These are phyloP conservation scores for Pyxicephalus adspersus DNA, from an alignment of 2,113 vertebrate species.

Conservation along the genomic window DNA sequence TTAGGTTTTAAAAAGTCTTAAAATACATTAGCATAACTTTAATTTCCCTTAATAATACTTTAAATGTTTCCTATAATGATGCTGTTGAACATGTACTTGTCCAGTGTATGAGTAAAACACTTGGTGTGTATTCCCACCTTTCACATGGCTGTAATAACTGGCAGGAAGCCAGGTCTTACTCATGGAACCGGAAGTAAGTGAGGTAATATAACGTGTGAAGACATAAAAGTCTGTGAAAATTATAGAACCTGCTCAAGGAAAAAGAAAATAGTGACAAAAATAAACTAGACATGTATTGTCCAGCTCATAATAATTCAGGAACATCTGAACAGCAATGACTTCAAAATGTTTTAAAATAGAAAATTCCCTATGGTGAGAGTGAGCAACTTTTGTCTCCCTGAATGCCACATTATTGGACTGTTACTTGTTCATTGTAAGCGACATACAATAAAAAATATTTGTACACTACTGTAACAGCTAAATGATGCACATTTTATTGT, in stretches of 20 bases:
- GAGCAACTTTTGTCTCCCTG: not conserved
- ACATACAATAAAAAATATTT: too few relatives aligned
- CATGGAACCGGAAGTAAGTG: not conserved
- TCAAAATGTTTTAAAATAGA: conserved; percentile 30
- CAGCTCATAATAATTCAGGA: not conserved
- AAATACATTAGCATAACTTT: too few relatives aligned
- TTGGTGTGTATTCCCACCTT: not conserved
- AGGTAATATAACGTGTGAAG: conserved; percentile 1
- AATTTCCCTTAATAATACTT: too few relatives aligned
- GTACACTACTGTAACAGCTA: too few relatives aligned
- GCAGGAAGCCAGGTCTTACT: conserved; percentile 4
- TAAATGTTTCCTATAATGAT: not conserved
- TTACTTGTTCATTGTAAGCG: too few relatives aligned
- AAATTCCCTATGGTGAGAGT: not conserved
- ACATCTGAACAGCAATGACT: conserved; percentile 11
- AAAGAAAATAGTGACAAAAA: conserved; percentile 23
- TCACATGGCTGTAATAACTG: conserved; percentile 4
- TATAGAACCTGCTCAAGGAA: not conserved
- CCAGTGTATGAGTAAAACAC: not conserved
- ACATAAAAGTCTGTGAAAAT: conserved; percentile 14
- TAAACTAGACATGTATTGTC: conserved; percentile 33
- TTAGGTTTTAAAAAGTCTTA: too few relatives aligned
- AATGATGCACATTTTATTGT: too few relatives aligned
- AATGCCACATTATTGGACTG: not conserved
- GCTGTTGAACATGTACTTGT: not conserved